Conservation (phyloP, 2,797 vertebrate species). For the Galago senegalensis region DNA sequence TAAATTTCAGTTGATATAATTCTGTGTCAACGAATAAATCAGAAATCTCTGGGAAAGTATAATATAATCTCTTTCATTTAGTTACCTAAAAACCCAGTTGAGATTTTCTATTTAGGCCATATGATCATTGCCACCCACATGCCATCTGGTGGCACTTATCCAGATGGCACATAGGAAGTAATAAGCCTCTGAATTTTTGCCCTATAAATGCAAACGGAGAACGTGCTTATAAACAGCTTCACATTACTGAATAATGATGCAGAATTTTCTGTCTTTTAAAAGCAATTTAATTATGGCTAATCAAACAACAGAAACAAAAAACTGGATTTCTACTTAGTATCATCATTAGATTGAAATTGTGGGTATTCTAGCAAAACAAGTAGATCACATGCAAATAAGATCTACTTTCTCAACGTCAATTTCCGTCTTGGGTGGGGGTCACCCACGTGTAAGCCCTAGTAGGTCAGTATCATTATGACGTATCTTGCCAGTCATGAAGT, state of each 20-base stretch:
- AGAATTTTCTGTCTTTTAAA: slow-evolving; percentile 45
- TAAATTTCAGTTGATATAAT: background rate
- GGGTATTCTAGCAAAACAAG: background rate
- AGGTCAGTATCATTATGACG: background rate
- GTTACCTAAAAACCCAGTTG: slow-evolving; percentile 68
- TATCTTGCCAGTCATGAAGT: background rate
- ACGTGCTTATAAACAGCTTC: slow-evolving; percentile 49
- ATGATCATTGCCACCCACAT: slow-evolving; percentile 71
- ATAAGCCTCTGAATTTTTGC: slow-evolving; percentile 65
- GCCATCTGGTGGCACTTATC: slow-evolving; percentile 71
- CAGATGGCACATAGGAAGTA: slow-evolving; percentile 65
- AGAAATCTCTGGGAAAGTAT: slow-evolving; percentile 40
- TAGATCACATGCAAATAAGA: background rate
- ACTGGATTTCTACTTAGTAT: background rate
- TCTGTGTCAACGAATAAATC: slow-evolving; percentile 34
- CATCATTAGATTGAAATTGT: background rate
- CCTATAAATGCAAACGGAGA: slow-evolving; percentile 65
- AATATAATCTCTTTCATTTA: slow-evolving; percentile 59
- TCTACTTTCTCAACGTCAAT: background rate
- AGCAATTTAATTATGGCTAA: slow-evolving; percentile 57
- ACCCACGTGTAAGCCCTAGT: background rate
- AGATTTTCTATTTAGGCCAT: slow-evolving; percentile 70
- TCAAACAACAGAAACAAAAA: slow-evolving; percentile 26
- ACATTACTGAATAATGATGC: background rate
- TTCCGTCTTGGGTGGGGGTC: background rate